Evolutionary conservation across 2,888 invertebrate species (phyloP), one percentile per base, ranked within the genome.

Genomic region (Ormyrus rosae): DNA sequence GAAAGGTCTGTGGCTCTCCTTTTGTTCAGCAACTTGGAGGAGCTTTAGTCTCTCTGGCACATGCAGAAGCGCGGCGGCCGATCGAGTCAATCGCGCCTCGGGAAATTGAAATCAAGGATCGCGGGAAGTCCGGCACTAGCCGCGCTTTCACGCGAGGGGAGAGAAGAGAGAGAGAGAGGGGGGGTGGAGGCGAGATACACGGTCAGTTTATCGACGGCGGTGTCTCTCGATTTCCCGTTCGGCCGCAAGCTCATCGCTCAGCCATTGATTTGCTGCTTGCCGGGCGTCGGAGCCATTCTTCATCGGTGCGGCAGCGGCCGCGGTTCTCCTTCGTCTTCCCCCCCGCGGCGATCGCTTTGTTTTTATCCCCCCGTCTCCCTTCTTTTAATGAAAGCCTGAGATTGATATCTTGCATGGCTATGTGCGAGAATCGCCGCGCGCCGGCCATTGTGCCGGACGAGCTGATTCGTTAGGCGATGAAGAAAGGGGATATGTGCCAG

Each of bases 41-140:
- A 46, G 11, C 7, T 13, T 34, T n/a, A 11, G n/a, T n/a, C 0
- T 65, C 56, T n/a, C 56, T 46, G n/a, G 56, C 45, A 58, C 53
- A 58, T 4, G 56, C 61, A n/a, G 69, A 56, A 46, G 13, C 53
- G 13, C 74, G 60, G 8, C 65, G 53, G 48, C 34, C 63, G 72
- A 64, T 71, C 64, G 60, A 68, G 63, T 69, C 63, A 13, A 81
- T 81, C 50, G 73, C 64, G 34, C 58, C 53, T 53, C 53, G 65
- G 78, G 78, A 78, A 78, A 81, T 81, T 81, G 75, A 71, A 81
- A 81, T 75, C 65, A 71, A 64, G 78, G 60, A 51, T 65, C 70
- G 70, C 61, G 34, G 60, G 45, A 75, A 71, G 65, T 63, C 55
- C 55, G 56, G 48, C 48, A 55, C 69, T 74, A 34, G 63, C 63